Evolutionary conservation across 2,797 vertebrate species (phyloP).

Genomic region (Bucorvus abyssinicus): DNA sequence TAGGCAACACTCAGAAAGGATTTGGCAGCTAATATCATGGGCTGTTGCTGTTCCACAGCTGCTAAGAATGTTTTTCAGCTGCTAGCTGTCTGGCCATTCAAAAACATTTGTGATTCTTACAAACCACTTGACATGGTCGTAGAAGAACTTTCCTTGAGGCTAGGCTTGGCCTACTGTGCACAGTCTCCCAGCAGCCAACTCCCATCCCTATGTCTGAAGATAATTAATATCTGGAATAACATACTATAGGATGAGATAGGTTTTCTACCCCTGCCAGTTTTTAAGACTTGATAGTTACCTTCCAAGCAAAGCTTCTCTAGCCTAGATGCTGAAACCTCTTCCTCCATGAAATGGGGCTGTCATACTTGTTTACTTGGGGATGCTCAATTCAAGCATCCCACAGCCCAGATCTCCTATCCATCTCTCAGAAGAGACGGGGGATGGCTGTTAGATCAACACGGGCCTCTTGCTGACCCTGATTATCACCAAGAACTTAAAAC

Average conservation of each 20-base stretch:
- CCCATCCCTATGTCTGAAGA: not conserved
- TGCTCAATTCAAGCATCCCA: not conserved
- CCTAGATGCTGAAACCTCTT: not conserved
- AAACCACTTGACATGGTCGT: not conserved
- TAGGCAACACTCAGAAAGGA: slow-evolving; percentile 30
- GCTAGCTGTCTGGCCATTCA: slow-evolving; percentile 22
- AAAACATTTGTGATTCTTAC: slow-evolving; percentile 2
- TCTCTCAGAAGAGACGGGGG: not conserved
- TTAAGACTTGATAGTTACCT: not conserved
- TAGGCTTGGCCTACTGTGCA: not conserved
- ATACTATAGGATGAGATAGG: not conserved
- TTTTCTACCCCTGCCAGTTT: not conserved
- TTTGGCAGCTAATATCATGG: not conserved
- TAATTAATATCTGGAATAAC: not conserved
- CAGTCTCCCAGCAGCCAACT: not conserved
- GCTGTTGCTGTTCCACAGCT: slow-evolving; percentile 8
- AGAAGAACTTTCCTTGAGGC: not conserved
- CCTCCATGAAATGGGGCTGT: not conserved
- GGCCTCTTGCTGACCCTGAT: not conserved
- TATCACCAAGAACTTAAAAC: not conserved
- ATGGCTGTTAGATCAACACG: not conserved
- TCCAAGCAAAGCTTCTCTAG: not conserved
- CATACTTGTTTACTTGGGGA: not conserved
- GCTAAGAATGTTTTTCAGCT: slow-evolving; percentile 45
- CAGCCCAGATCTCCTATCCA: not conserved